phyloP scores from a whole-genome alignment of 2,113 vertebrate genomes.

The Cebidichthys violaceus region DNA sequence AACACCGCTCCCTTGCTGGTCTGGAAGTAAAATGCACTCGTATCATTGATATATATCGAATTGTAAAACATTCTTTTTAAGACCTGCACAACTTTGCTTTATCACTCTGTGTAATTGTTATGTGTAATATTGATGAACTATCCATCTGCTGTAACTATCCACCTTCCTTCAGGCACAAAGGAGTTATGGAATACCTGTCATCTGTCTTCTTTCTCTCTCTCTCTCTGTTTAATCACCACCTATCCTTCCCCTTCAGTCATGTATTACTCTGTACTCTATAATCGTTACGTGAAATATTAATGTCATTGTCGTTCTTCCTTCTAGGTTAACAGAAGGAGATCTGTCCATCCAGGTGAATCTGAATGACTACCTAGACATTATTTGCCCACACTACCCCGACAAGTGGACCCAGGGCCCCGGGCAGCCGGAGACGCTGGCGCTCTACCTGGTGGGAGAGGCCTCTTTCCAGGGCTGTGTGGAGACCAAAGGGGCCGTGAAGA shows the following conservation, averaged over 20 bases:
- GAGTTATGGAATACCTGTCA: constrained; percentile 44
- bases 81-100: constrained; percentile 35
- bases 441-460: constrained; percentile 92
- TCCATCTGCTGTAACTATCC: constrained; percentile 32
- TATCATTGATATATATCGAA: constrained; percentile 25
- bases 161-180: constrained; percentile 48
- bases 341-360: constrained; percentile 93
- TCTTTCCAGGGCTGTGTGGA: constrained; percentile 92
- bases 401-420: constrained; percentile 41
- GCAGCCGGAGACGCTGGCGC: constrained; percentile 89
- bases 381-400: constrained; percentile 91
- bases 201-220: constrained; percentile 32
- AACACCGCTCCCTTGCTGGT: not conserved
- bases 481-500: constrained; percentile 90
- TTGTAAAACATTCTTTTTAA: constrained; percentile 34
- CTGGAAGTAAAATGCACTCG: constrained; percentile 23
- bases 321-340: constrained; percentile 90
- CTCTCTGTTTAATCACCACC: constrained; percentile 34
- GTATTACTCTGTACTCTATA: constrained; percentile 15
- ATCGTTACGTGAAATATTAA: constrained; percentile 56
- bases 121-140: constrained; percentile 58
- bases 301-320: constrained; percentile 23
- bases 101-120: constrained; percentile 33
- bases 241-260: constrained; percentile 20
- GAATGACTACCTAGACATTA: constrained; percentile 98